Conservation (phyloP, 2,113 vertebrate species). For the Axis porcinus region DNA sequence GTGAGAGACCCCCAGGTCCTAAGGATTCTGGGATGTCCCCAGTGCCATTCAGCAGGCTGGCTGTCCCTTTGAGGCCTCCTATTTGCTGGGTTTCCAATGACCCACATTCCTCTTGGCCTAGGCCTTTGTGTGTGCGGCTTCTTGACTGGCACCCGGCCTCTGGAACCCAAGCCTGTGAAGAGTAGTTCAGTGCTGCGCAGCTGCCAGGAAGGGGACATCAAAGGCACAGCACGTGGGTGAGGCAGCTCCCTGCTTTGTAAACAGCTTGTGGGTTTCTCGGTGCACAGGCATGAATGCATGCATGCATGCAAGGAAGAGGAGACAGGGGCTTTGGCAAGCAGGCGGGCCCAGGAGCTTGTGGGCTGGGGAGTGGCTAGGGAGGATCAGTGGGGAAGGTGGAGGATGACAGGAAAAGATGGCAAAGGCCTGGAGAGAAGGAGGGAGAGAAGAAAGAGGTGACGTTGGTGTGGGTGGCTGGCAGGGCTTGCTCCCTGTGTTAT, state of each 20-base stretch:
- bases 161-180: not conserved
- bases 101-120: not conserved
- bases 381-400: not conserved
- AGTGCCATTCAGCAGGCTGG: not conserved
- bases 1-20: not conserved
- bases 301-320: not conserved
- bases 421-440: not conserved
- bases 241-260: constrained; percentile 16
- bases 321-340: constrained; percentile 18
- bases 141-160: not conserved
- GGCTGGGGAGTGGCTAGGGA: not conserved
- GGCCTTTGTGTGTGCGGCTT: constrained; percentile 4
- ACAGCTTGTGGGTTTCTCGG: constrained; percentile 12
- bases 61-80: not conserved
- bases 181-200: not conserved
- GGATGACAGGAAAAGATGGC: constrained; percentile 8
- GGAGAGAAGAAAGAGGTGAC: not conserved
- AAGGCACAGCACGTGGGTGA: not conserved
- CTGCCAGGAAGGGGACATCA: constrained; percentile 32
- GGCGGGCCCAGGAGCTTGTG: not conserved
- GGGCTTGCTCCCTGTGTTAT: not conserved
- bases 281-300: not conserved
- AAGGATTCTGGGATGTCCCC: not conserved
- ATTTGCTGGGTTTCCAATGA: not conserved
- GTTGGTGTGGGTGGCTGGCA: not conserved